Conservation (phyloP, 2,113 vertebrate genomes). For the Zosterops hypoxanthus region DNA sequence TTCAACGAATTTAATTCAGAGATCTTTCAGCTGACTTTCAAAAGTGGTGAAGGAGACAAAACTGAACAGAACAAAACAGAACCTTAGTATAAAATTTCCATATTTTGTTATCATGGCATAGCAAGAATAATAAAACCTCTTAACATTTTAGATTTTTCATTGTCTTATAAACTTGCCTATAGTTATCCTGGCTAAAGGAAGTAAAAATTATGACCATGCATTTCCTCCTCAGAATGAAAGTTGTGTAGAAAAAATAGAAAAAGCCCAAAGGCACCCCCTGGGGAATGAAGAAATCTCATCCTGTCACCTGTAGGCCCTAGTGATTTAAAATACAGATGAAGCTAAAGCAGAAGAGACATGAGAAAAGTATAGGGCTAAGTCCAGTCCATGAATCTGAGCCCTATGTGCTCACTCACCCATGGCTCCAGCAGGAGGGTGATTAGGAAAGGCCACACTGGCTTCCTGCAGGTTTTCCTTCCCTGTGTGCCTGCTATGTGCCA, state of each 20-base stretch:
- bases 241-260: background rate
- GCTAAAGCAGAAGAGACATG: background rate
- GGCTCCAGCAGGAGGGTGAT: background rate
- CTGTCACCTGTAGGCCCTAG: background rate
- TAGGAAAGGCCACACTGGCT: background rate
- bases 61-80: background rate
- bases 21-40: background rate
- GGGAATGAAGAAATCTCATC: background rate
- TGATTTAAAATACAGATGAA: background rate
- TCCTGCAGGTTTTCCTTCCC: background rate
- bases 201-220: background rate
- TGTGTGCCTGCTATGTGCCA: background rate
- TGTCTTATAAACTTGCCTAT: background rate
- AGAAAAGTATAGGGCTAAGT: background rate
- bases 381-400: rapidly evolving
- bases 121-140: background rate
- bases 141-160: background rate
- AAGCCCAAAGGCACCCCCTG: background rate
- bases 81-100: background rate
- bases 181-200: background rate
- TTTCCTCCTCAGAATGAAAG: background rate
- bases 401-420: rapidly evolving
- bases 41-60: background rate
- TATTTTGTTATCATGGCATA: background rate
- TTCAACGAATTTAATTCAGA: background rate